Conservation (phyloP, 2,888 invertebrate genomes). For the Diadegma fenestrale region DNA sequence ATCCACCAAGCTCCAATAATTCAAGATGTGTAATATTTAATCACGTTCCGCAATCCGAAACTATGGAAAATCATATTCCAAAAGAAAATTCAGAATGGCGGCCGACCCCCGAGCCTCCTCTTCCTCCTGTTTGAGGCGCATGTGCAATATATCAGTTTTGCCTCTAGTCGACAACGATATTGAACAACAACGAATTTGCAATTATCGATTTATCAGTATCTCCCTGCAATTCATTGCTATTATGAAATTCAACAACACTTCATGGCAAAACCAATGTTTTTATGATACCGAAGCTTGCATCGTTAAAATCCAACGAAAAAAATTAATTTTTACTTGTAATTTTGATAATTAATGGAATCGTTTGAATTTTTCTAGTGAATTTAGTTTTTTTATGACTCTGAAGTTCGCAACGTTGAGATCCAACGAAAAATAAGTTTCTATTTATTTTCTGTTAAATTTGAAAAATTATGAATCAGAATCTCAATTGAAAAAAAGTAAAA, state of each 20-base stretch:
- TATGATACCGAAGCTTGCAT: too few species aligned
- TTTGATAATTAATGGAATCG: too few species aligned
- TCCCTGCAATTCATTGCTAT: neutral
- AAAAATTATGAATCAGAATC: too few species aligned
- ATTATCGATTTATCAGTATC: slow-evolving; percentile 10
- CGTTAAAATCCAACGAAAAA: too few species aligned
- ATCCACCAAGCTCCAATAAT: neutral
- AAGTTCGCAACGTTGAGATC: too few species aligned
- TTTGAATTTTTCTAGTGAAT: too few species aligned
- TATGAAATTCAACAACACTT: neutral
- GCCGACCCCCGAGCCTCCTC: neutral
- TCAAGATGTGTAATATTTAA: neutral
- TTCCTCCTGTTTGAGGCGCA: neutral
- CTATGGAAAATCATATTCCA: neutral
- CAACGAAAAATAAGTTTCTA: too few species aligned
- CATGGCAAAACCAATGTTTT: neutral
- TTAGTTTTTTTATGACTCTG: too few species aligned
- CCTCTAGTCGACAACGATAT: slow-evolving; percentile 17
- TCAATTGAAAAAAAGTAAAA: too few species aligned
- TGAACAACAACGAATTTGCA: slow-evolving; percentile 10
- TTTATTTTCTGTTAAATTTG: too few species aligned
- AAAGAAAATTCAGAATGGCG: slow-evolving; percentile 9
- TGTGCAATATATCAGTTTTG: slow-evolving; percentile 3
- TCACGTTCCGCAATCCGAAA: neutral
- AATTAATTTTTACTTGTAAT: too few species aligned